Base-by-base conservation (phyloP, 2,888 invertebrate genomes). In the Cactoblastis cactorum region DNA sequence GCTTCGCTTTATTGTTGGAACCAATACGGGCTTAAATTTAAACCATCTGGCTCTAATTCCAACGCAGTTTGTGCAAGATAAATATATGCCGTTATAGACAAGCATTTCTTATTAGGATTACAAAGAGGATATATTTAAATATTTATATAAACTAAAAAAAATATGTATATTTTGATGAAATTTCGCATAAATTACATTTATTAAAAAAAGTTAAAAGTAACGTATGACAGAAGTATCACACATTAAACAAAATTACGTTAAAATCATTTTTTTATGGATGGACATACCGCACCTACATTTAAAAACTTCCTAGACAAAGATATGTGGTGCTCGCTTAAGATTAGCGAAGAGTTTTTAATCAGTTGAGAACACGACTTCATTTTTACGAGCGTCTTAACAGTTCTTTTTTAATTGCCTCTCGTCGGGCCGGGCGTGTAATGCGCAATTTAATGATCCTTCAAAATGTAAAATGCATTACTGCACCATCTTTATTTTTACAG, bases 401-500 rank as follows among this genome's bases (percentile, higher is more conserved):
- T 85, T 82, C 74, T 80, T 83, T 85, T 86, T 83, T 86, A 86
- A 88, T 88, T 87, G 83, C 79, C 80, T 69, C 83, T 83, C 75
- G 74, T 77, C 80, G 80, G 67, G 69, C 69, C 71, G 69, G 70
- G 70, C 77, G 70, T 79, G 80, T 86, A 86, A 83, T 86, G 80
- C 77, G 82, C 79, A 77, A 80, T 85, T 87, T 86, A 86, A 88
- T 83, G 85, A 86, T 81, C 78, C 83, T 83, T 84, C 79, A 86
- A 85, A 84, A 85, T 84, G 83, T 86, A 77, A 84, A 84, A 83
- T 83, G 85, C 84, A 87, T 83, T 84, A 83, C 77, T 83, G 83
- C 84, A 80, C 74, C 78, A 80, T 82, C 79, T 84, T 83, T 77
- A 77, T 80, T 82, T n/a, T 83, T 77, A 83, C 71, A 73, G 71